Evolutionary conservation across 1,140 invertebrate genomes (phyloP).

Genomic region (Orchesella cincta): DNA sequence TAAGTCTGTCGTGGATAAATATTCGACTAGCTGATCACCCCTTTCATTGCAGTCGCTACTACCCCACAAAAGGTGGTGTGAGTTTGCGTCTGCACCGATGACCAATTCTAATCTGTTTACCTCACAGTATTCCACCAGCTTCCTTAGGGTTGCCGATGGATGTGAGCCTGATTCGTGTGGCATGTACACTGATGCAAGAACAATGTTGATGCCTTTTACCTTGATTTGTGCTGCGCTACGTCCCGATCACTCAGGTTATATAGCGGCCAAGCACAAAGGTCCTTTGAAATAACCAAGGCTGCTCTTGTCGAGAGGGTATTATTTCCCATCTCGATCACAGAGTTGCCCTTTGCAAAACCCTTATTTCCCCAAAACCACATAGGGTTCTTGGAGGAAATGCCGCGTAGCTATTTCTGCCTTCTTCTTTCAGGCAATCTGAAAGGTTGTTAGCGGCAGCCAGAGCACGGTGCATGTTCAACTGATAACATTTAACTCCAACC

Average conservation of each 20-base stretch:
- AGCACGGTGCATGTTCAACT: too few relatives aligned
- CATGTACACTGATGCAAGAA: slow-evolving; percentile 39
- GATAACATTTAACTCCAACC: too few relatives aligned
- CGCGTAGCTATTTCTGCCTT: too few relatives aligned
- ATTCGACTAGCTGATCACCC: slow-evolving; percentile 34
- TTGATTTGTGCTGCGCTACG: neutral
- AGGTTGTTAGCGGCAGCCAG: too few relatives aligned
- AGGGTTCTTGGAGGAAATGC: too few relatives aligned
- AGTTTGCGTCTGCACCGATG: slow-evolving; percentile 37
- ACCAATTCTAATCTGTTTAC: slow-evolving; percentile 10
- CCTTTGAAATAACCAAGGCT: neutral
- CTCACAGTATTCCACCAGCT: slow-evolving; percentile 29
- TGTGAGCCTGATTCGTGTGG: slow-evolving; percentile 2
- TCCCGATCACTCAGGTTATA: neutral
- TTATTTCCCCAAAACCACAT: too few relatives aligned
- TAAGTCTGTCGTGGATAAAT: neutral
- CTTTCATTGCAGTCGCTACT: slow-evolving; percentile 33
- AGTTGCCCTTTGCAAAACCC: too few relatives aligned
- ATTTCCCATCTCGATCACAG: too few relatives aligned
- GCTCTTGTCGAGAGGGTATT: too few relatives aligned
- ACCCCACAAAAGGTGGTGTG: slow-evolving; percentile 40
- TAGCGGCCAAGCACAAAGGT: neutral
- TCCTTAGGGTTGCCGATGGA: neutral
- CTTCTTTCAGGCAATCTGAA: too few relatives aligned
- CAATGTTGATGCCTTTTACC: neutral